Conservation (phyloP, 1,140 invertebrate genomes). For the Neocloeon triangulifer region DNA sequence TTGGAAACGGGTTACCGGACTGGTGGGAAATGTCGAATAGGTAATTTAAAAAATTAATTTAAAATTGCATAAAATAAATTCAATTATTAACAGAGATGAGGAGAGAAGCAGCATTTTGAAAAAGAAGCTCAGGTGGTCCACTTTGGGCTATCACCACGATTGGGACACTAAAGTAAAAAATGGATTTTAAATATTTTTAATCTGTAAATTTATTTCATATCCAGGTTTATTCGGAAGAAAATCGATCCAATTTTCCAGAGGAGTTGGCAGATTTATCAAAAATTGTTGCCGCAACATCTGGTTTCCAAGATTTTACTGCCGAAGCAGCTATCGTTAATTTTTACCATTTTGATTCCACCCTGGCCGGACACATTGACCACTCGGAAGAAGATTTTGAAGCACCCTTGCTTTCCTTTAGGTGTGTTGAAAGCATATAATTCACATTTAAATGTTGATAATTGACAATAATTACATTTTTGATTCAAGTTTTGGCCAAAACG, state of each 20-base stretch:
- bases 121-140: conserved; percentile 65
- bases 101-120: conserved; percentile 13
- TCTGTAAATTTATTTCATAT: conserved; percentile 7
- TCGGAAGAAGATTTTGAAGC: conserved; percentile 66
- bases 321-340: conserved; percentile 89
- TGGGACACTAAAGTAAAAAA: conserved; percentile 75
- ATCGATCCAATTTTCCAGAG: conserved; percentile 37
- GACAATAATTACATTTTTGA: conserved; percentile 8
- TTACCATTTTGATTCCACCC: conserved; percentile 73
- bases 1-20: conserved; percentile 17
- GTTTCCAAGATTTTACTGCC: conserved; percentile 40
- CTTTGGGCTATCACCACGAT: conserved; percentile 85
- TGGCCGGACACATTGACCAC: conserved; percentile 78
- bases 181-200: conserved; percentile 4
- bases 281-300: conserved; percentile 32
- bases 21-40: conserved; percentile 23
- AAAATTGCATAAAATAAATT: not conserved
- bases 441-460: conserved; percentile 3
- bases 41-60: conserved; percentile 12
- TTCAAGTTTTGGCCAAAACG: conserved; percentile 64
- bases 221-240: conserved; percentile 41
- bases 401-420: conserved; percentile 72
- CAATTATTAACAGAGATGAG: conserved; percentile 10
- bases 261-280: conserved; percentile 40
- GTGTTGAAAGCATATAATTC: conserved; percentile 5